These are phyloP conservation scores for Drosophila bifasciata DNA, from an alignment of 1,140 invertebrate species.

Conservation along the genomic window DNA sequence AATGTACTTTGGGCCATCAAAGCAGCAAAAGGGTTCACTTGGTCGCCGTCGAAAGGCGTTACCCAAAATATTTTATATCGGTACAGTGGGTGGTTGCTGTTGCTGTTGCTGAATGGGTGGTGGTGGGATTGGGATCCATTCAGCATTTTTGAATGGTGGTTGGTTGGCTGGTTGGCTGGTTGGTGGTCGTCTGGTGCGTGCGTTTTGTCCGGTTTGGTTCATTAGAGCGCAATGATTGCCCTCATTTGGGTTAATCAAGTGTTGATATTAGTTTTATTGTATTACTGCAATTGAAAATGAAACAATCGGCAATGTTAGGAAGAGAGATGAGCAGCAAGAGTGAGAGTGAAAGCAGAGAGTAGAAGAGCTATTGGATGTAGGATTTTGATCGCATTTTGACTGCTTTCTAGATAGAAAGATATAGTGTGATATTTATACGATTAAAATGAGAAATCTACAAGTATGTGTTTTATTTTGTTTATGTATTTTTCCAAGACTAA, in stretches of 20 bases:
- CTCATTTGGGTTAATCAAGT: constrained; percentile 81
- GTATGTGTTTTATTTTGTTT: too few relatives aligned
- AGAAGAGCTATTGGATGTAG: not conserved
- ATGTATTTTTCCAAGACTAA: too few relatives aligned
- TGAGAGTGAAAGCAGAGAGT: not conserved
- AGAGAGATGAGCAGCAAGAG: not conserved
- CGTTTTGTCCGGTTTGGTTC: constrained; percentile 68
- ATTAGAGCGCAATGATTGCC: constrained; percentile 79
- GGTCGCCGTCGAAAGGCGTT: constrained; percentile 54
- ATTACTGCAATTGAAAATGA: constrained; percentile 48
- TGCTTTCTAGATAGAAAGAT: too few relatives aligned
- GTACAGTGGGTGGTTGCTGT: constrained; percentile 32
- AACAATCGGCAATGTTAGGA: constrained; percentile 24
- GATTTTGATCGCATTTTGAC: too few relatives aligned
- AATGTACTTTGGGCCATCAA: constrained; percentile 57
- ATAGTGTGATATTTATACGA: too few relatives aligned
- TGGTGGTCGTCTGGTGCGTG: constrained; percentile 52
- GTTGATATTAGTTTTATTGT: constrained; percentile 71
- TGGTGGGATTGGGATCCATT: constrained; percentile 7
- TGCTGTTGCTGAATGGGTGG: not conserved
- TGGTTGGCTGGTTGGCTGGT: constrained; percentile 6
- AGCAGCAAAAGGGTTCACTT: constrained; percentile 63
- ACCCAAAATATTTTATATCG: constrained; percentile 70
- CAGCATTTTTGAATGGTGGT: constrained; percentile 1
- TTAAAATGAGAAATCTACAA: too few relatives aligned